A percentile compares a stretch with the other conserved stretches of the same genome.
These are phyloP conservation scores for Venustoraphidia nigricollis DNA, from an alignment of 2,888 invertebrate genomes.

Conservation along the genomic window DNA sequence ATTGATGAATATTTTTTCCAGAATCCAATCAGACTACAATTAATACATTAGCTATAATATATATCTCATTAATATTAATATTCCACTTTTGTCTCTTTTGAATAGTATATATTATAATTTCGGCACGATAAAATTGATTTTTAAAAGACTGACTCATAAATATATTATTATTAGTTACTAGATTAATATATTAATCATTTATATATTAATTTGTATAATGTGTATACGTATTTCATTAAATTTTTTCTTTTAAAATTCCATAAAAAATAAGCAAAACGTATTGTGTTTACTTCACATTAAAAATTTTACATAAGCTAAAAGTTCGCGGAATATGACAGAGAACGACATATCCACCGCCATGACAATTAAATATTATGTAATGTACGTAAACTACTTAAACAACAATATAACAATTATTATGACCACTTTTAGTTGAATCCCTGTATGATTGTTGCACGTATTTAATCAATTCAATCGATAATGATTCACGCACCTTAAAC, in stretches of 20 bases:
- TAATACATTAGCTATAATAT: slow-evolving; percentile 7
- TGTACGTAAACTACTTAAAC: no score
- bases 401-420: no score
- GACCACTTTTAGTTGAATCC: no score
- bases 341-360: no score
- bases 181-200: not conserved
- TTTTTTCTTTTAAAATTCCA: not conserved
- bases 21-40: slow-evolving; percentile 10
- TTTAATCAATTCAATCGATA: no score
- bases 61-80: slow-evolving; percentile 14
- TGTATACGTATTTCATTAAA: not conserved
- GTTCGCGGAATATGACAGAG: no score
- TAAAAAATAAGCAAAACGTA: no score
- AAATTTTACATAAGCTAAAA: no score
- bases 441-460: no score
- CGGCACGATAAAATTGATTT: slow-evolving; percentile 16
- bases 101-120: slow-evolving; percentile 11
- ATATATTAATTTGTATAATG: not conserved
- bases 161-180: slow-evolving; percentile 6
- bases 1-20: slow-evolving; percentile 16
- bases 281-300: no score
- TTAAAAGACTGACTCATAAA: slow-evolving; percentile 15
- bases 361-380: no score
- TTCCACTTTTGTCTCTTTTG: slow-evolving; percentile 11
- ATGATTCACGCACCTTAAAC: no score